Evolutionary conservation across 2,888 invertebrate genomes (phyloP), one percentile per base, ranked within the genome.

Genomic region (Conistra vaccinii): DNA sequence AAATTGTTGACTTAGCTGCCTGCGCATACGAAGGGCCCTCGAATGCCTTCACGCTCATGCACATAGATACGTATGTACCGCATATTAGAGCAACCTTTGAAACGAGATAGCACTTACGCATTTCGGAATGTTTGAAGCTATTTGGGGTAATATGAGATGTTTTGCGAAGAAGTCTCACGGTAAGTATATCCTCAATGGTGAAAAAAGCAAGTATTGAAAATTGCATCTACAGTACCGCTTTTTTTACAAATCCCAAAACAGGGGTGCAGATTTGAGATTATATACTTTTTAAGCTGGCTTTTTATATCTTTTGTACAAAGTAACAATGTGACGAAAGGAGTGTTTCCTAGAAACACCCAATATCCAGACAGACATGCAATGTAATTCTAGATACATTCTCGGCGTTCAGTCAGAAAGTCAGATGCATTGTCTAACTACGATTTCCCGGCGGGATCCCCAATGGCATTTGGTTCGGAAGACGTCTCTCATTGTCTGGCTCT

Each of bases 1-100:
- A 94, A 94, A 94, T 93, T 91, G 91, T 92, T 90, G 91, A 91
- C 90, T 91, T 87, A 89, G 89, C 89, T 90, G 88, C 88, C 83
- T 87, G 80, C 81, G 76, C 76, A 67, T 65, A 39, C 70, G 78
- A 78, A 80, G 86, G 84, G 86, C 85, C 73, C 81, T 86, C 74
- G 84, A 83, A 90, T 90, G 70, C 89, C 89, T 88, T 85, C 85
- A 88, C 87, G 87, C 80, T 83, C 75, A 73, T 73, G 68, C 67
- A 29, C 62, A 81, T 74, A 78, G 78, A 65, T 81, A 80, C 32
- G 57, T 55, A 51, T 60, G 53, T 73, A 78, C 66, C 61, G 73
- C 76, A 80, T 86, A 85, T 80, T 78, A 76, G 75, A 81, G 63
- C 51, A 70, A 78, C 78, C 73, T 79, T 78, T 69, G 73, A 69